phyloP scores from a whole-genome alignment of 2,888 invertebrate species.

The Drosophila nigricruria region DNA sequence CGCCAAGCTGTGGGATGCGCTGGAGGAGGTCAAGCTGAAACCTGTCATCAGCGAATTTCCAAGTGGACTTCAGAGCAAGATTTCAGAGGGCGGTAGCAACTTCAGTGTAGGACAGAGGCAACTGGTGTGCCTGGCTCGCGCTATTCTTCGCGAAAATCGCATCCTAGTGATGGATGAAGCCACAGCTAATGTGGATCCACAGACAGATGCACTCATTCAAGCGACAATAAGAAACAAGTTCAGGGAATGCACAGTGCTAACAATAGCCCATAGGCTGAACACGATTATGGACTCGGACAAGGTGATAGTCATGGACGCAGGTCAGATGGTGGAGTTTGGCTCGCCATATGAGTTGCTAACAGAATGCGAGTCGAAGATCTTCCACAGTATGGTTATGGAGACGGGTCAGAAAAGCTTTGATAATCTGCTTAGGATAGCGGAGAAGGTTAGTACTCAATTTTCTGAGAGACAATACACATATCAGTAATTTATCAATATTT shows the following conservation, averaged over 20 bases:
- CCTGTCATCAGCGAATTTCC: slow-evolving; percentile 88
- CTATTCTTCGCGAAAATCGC: slow-evolving; percentile 93
- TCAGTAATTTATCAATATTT: background rate
- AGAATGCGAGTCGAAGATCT: slow-evolving; percentile 85
- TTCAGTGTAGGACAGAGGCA: slow-evolving; percentile 97
- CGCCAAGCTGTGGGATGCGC: slow-evolving; percentile 91
- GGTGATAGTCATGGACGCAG: slow-evolving; percentile 90
- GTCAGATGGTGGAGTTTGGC: slow-evolving; percentile 89
- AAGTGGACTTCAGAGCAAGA: slow-evolving; percentile 89
- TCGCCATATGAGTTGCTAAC: slow-evolving; percentile 88
- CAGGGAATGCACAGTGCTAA: slow-evolving; percentile 92
- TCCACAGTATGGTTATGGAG: slow-evolving; percentile 87
- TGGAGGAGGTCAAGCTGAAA: slow-evolving; percentile 91
- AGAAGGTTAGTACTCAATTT: slow-evolving; percentile 83
- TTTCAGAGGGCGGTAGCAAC: slow-evolving; percentile 92
- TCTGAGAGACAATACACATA: background rate
- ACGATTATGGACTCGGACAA: slow-evolving; percentile 90
- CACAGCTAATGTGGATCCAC: slow-evolving; percentile 97
- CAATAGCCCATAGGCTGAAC: slow-evolving; percentile 95
- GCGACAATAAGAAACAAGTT: slow-evolving; percentile 92
- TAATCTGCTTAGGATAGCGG: slow-evolving; percentile 87
- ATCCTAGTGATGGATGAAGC: slow-evolving; percentile 96
- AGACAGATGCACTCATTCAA: slow-evolving; percentile 94
- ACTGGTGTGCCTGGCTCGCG: slow-evolving; percentile 94
- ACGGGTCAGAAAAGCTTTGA: slow-evolving; percentile 89